These are phyloP conservation scores for Megalurothrips usitatus DNA, from an alignment of 2,888 invertebrate species.

Conservation along the genomic window DNA sequence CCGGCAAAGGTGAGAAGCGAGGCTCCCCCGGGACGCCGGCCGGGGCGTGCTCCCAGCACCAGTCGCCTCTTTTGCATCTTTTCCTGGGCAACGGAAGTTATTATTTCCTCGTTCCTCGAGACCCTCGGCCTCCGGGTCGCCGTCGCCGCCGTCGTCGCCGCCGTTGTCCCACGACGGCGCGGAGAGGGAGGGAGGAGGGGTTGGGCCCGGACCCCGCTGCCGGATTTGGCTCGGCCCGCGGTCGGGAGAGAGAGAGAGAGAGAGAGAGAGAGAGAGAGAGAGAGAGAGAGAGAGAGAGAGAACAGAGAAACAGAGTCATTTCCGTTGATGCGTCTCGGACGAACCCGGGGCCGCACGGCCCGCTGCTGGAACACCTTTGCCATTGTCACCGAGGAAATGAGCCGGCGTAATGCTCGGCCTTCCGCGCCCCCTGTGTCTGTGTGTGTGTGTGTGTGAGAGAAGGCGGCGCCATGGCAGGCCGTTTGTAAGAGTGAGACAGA, in stretches of 20 bases:
- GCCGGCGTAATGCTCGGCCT: background rate
- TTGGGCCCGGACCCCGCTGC: background rate
- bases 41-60: background rate
- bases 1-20: background rate
- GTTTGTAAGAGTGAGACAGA: background rate
- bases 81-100: conserved; percentile 15
- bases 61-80: conserved; percentile 19
- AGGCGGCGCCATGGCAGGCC: background rate
- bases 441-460: background rate
- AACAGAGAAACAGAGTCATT: background rate
- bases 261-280: no score
- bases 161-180: background rate
- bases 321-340: conserved; percentile 7
- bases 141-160: no score
- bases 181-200: background rate
- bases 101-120: conserved; percentile 3
- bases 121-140: background rate
- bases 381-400: conserved; percentile 26
- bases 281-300: no score
- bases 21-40: background rate
- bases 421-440: background rate
- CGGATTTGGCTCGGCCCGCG: background rate
- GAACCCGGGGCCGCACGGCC: no score
- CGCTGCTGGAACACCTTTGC: background rate
- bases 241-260: background rate